phyloP scores from a whole-genome alignment of 2,113 vertebrate species.

The Climacteris rufus region DNA sequence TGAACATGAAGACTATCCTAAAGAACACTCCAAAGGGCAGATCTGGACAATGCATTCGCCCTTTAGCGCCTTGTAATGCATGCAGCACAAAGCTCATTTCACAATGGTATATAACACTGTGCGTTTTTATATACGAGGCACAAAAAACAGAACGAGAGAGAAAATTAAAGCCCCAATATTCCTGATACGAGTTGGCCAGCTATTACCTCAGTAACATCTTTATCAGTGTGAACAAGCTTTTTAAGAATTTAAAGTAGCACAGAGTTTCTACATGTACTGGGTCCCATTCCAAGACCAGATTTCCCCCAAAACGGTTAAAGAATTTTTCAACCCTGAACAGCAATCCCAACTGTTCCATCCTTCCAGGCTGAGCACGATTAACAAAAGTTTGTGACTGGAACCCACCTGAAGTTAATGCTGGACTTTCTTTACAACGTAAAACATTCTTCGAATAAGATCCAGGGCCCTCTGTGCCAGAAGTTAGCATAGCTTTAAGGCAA shows the following conservation, averaged over 20 bases:
- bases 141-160: background rate
- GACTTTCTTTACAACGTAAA: background rate
- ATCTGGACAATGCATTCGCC: background rate
- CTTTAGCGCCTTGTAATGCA: background rate
- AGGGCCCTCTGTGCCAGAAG: background rate
- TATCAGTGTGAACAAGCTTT: background rate
- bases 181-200: background rate
- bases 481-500: background rate
- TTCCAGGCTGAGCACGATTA: accelerated
- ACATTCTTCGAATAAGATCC: background rate
- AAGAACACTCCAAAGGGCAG: background rate
- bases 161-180: background rate
- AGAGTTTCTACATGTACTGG: background rate
- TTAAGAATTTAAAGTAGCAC: background rate
- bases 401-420: background rate
- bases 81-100: background rate
- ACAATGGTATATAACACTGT: background rate
- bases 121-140: background rate
- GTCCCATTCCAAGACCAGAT: background rate
- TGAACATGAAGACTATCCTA: background rate
- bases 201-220: background rate
- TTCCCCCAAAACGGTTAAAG: background rate
- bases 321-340: background rate
- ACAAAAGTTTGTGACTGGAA: background rate
- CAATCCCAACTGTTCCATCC: background rate